Base-by-base conservation (phyloP, 2,113 vertebrate genomes). In the Malurus elegans region DNA sequence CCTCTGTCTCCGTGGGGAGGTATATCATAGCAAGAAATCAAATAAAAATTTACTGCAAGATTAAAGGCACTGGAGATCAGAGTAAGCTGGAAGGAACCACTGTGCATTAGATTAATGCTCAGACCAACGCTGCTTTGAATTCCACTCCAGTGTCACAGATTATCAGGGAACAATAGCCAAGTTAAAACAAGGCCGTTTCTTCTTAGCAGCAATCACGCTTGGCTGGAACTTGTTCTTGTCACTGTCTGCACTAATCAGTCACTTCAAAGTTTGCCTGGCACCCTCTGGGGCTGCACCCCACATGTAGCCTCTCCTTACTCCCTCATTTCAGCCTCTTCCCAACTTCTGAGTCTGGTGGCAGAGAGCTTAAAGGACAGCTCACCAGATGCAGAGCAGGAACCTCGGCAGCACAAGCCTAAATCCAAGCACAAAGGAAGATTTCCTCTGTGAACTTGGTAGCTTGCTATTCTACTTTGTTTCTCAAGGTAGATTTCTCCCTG, bases 21-120 rank as follows among this genome's bases (percentile, higher is more conserved):
- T 53, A 13, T 31, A 45, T 42, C 36, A 50, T 1, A 51, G 57
- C 2, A 16, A 86, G 66, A 90, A 95, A 91, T 48, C 51, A 74
- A 92, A 83, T 71, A 4, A 81, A 74, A 88, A 86, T 72, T 75
- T 73, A 36, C 76, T 44, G 57, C 47, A 78, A 74, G 75, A 92
- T 91, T 93, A 91, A 94, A 93, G 72, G 56, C 44, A 28, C 28
- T n/a, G 51, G 45, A 88, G 69, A 92, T 86, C 56, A 94, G 87
- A 89, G 44, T 31, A 75, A 69, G 66, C 29, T 73, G n/a, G 44
- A 64, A 90, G 75, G 58, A 93, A 78, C 57, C 45, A 86, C 64
- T 70, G 79, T 36, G 86, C 36, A 25, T 65, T 81, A 91, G 86
- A 89, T 85, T 88, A 92, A 93, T 70, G 44, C 50, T 81, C 54